Percentiles rank a stretch among this genome's conserved stretches.
These are phyloP conservation scores for Apeira syringaria DNA, from an alignment of 2,888 invertebrate genomes.

Conservation along the genomic window DNA sequence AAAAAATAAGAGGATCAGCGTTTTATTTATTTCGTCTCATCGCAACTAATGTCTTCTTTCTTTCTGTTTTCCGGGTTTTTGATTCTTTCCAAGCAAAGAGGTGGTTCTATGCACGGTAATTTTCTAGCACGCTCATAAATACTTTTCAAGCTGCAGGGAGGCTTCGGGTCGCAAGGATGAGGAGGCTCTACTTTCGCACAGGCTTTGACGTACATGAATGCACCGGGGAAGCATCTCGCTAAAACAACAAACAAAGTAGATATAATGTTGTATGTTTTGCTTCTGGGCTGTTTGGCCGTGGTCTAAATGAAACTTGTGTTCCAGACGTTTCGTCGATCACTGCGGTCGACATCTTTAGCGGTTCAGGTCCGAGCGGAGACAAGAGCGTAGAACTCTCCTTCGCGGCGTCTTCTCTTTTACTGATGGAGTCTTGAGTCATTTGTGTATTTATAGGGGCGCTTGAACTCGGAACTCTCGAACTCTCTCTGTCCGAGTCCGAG, in stretches of 20 bases:
- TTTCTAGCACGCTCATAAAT: slow-evolving; percentile 7
- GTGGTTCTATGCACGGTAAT: slow-evolving; percentile 23
- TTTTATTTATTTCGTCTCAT: slow-evolving; percentile 24
- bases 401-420: no score
- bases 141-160: slow-evolving; percentile 27
- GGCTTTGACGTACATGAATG: slow-evolving; percentile 27
- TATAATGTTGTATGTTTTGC: no score
- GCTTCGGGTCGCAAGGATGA: slow-evolving; percentile 35
- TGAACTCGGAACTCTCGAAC: no score
- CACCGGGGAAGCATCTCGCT: slow-evolving; percentile 35
- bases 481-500: no score
- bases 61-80: slow-evolving; percentile 34
- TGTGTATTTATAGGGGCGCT: no score
- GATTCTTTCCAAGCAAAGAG: slow-evolving; percentile 33
- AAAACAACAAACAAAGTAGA: slow-evolving; percentile 15
- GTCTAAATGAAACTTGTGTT: no score
- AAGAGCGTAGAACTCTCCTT: no score
- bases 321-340: no score
- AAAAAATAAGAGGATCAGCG: not conserved
- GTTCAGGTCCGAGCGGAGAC: no score
- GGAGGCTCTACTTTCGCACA: slow-evolving; percentile 26
- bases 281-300: no score
- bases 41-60: slow-evolving; percentile 23
- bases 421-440: no score
- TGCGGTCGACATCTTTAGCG: no score